Evolutionary conservation across 2,888 invertebrate genomes (phyloP), one percentile per base, ranked within the genome.

Genomic region (Acleris literana): DNA sequence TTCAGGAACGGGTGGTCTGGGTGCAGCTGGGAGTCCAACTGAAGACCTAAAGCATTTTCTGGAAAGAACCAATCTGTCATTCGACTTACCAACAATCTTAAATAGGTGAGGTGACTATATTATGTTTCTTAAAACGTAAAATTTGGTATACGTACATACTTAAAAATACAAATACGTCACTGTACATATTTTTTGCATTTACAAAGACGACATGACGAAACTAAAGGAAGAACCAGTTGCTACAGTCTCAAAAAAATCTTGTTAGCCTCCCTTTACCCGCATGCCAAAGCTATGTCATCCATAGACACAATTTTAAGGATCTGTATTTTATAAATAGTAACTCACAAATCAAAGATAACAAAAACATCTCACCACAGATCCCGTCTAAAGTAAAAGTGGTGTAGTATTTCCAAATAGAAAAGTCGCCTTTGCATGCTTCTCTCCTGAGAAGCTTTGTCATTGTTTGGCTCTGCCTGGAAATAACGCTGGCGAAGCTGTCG

Each of bases 371-470:
- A 55, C 55, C 39, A 39, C 55, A 20, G 39, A 55, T 55, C 11
- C 39, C 43, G 20, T 55, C 55, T 39, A 55, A 55, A 43, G 55
- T 55, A n/a, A 39, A 55, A 3, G 55, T 55, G 5, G 13, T 55
- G 20, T 20, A 39, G 16, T 18, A 43, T 39, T 55, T 55, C 55
- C 55, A 55, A 16, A 55, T 55, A 6, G 39, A 43, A 55, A 55
- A 18, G 33, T 55, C 55, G 39, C 20, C 18, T 43, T 43, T 43
- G 18, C 55, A 43, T 7, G 20, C 55, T 16, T 55, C 18, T 39
- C 43, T 18, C 7, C 39, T 20, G 16, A 55, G 20, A 7, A 55
- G 43, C 2, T 18, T 43, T 13, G 43, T 43, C 55, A 55, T 55
- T 7, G 39, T 39, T 7, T 20, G 13, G 5, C 39, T 39, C 39